phyloP scores from a whole-genome alignment of 2,113 vertebrate genomes.

The Rhynchomys soricoides region DNA sequence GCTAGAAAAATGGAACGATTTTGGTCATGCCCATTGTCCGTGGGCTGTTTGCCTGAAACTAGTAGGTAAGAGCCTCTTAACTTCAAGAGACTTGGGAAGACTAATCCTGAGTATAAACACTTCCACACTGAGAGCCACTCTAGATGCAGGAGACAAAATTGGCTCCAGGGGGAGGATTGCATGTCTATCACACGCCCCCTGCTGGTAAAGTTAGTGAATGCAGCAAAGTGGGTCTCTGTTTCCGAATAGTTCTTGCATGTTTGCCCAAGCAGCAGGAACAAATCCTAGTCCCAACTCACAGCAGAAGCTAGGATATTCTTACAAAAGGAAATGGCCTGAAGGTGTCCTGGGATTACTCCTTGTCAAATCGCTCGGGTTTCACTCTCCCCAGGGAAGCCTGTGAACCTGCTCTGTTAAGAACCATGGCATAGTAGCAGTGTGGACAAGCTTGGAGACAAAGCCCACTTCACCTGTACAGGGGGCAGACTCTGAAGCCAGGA shows the following conservation, averaged over 20 bases:
- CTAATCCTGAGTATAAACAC: constrained; percentile 27
- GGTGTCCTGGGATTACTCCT: not conserved
- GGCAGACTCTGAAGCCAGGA: not conserved
- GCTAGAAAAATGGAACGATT: constrained; percentile 24
- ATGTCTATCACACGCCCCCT: constrained; percentile 46
- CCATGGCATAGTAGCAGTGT: not conserved
- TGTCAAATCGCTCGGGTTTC: not conserved
- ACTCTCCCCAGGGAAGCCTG: constrained; percentile 9
- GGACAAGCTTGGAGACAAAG: not conserved
- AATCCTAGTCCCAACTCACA: not conserved
- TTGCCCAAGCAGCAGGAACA: not conserved
- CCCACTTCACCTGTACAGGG: not conserved
- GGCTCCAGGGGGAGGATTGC: not conserved
- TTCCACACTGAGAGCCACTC: not conserved
- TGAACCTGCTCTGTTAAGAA: not conserved
- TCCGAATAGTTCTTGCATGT: not conserved
- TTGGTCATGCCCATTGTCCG: not conserved
- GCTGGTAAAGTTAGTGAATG: constrained; percentile 56
- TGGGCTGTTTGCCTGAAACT: constrained; percentile 11
- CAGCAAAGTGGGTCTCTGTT: constrained; percentile 18
- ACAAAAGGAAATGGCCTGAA: not conserved
- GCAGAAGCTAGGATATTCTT: constrained; percentile 4
- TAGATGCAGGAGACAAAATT: not conserved
- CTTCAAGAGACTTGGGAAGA: not conserved
- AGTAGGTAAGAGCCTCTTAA: constrained; percentile 59